Evolutionary conservation across 2,797 vertebrate species (phyloP), one percentile per base, ranked within the genome.

Genomic region (Lagorchestes hirsutus): DNA sequence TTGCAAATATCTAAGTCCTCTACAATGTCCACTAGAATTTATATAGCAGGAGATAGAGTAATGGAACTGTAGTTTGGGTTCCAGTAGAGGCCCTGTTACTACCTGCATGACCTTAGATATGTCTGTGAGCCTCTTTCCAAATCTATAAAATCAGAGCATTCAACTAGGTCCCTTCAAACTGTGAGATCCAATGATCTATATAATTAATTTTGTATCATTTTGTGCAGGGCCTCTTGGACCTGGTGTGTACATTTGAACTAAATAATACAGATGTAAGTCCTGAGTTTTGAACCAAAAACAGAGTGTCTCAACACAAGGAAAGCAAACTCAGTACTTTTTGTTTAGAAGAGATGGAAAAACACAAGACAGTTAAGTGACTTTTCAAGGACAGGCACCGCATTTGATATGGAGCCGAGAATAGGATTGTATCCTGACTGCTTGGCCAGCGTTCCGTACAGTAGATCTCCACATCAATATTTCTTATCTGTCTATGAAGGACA

Each of bases 261-360:
- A 95, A 27, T 40, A 62, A 55, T 90, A 54, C 46, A 58, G 90
- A 92, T 82, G 9, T 56, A 11, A 34, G 46, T 87, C 91, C 95
- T 55, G 94, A 31, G 82, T 93, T 97, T 95, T 62, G 34, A n/a
- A 82, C 95, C 92, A 91, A 50, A 96, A 95, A 58, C 74, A 50
- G 93, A n/a, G 22, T 74, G 22, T 62, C 50, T 91, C 58, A 9
- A 2, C 28, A 54, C 3, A 50, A 87, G 94, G 31, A 74, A 95
- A 67, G 34, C 12, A 90, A 96, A 87, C 22, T 29, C 46, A 93
- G 16, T 90, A 31, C 54, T 0, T 0, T 5, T 93, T 57, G 27
- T 87, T 34, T 40, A 90, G 11, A 55, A 94, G 18, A 87, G 29
- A 92, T 91, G 93, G 90, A 67, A 95, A 92, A 96, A 90, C 31